A percentile compares a stretch with the other conserved stretches of the same genome.
These are phyloP conservation scores for Gymnopithys bicolor DNA, from an alignment of 2,797 vertebrate genomes.

Conservation along the genomic window DNA sequence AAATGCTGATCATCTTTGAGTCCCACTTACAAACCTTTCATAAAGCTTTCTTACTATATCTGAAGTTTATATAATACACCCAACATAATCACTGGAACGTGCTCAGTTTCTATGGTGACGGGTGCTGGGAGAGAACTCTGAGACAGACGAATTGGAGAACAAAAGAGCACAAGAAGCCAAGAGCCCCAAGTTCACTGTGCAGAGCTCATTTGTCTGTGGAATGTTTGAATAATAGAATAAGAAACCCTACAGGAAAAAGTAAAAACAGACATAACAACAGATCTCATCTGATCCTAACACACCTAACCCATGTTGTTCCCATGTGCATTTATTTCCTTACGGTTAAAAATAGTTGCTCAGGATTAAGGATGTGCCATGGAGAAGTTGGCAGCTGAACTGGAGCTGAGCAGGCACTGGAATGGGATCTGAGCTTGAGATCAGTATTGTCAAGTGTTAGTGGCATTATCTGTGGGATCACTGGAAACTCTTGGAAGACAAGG, in stretches of 20 bases:
- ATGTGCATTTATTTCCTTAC: not conserved
- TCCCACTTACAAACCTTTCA: not conserved
- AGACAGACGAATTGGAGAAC: constrained; percentile 55
- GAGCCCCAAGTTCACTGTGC: constrained; percentile 27
- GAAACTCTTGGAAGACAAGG: not conserved
- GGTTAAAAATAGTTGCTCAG: not conserved
- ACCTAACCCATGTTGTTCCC: not conserved
- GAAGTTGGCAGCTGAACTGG: not conserved
- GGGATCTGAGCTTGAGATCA: not conserved
- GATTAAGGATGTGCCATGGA: not conserved
- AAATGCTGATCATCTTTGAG: not conserved
- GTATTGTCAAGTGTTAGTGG: not conserved
- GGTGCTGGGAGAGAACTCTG: constrained; percentile 51
- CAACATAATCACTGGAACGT: constrained; percentile 56
- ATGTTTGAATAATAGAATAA: not conserved
- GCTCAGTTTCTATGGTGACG: constrained; percentile 70
- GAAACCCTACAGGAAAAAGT: not conserved
- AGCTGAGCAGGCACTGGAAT: not conserved
- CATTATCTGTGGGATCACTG: not conserved
- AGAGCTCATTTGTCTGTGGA: constrained; percentile 41
- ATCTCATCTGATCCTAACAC: not conserved
- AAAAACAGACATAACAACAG: constrained; percentile 15
- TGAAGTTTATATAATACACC: constrained; percentile 49
- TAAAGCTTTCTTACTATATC: not conserved
- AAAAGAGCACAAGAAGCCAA: constrained; percentile 32